phyloP scores from a whole-genome alignment of 2,888 invertebrate genomes.

The Lacanobia oleracea region DNA sequence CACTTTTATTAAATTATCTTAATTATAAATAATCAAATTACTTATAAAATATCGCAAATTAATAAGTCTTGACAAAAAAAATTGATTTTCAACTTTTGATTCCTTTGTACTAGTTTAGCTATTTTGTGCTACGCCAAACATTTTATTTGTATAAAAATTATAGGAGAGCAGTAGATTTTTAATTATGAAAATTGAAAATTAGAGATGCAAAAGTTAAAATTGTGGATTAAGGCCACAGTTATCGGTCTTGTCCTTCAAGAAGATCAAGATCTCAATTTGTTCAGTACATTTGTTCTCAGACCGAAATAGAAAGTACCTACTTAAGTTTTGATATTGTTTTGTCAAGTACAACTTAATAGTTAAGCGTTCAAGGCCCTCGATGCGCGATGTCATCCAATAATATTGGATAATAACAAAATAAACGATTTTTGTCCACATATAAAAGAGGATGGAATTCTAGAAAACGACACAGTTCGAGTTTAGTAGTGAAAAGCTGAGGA shows the following conservation, averaged over 20 bases:
- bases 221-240: not conserved
- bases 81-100: too few species aligned
- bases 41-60: too few species aligned
- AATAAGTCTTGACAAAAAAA: too few species aligned
- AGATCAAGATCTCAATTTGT: conserved; percentile 26
- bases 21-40: too few species aligned
- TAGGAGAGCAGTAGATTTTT: too few species aligned
- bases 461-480: conserved; percentile 74
- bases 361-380: conserved; percentile 73
- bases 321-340: conserved; percentile 43
- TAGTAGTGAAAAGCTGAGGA: conserved; percentile 56
- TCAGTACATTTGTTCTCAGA: conserved; percentile 1
- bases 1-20: too few species aligned
- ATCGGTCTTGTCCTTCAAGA: conserved; percentile 16
- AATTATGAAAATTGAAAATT: not conserved
- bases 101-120: too few species aligned
- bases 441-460: conserved; percentile 71
- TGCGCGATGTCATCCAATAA: conserved; percentile 72
- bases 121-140: too few species aligned
- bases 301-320: conserved; percentile 65
- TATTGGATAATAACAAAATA: conserved; percentile 67
- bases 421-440: conserved; percentile 75
- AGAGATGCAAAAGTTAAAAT: not conserved
- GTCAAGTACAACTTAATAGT: conserved; percentile 68
- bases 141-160: too few species aligned